Percentiles rank a stretch among this genome's conserved stretches.
These are phyloP conservation scores for Dromiciops gliroides DNA, from an alignment of 2,113 vertebrate genomes.

Conservation along the genomic window DNA sequence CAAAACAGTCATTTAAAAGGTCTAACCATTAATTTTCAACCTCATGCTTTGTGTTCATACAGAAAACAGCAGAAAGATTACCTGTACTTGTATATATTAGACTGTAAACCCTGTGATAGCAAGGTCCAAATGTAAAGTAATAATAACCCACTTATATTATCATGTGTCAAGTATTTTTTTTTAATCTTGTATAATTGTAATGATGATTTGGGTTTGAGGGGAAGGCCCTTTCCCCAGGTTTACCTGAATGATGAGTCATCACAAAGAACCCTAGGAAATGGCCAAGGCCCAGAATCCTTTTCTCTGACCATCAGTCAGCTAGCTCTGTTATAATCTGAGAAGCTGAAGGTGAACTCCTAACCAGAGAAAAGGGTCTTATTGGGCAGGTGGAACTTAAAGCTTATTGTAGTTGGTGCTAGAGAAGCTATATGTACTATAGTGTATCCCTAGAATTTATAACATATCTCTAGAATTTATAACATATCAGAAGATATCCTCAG, in stretches of 20 bases:
- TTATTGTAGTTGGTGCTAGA: neutral
- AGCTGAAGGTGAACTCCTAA: neutral
- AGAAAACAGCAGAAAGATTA: neutral
- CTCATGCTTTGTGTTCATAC: neutral
- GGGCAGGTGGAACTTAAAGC: neutral
- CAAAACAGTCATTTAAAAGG: slow-evolving; percentile 3
- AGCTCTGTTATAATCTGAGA: slow-evolving; percentile 9
- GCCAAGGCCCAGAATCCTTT: neutral
- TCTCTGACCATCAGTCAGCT: neutral
- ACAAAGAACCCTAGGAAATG: neutral
- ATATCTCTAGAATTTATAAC: neutral
- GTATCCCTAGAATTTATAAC: neutral
- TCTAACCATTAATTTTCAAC: neutral
- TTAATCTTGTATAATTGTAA: neutral
- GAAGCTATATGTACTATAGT: neutral
- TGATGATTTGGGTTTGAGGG: neutral
- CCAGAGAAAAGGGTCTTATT: slow-evolving; percentile 1
- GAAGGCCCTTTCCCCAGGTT: neutral
- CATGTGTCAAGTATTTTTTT: neutral
- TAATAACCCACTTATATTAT: neutral
- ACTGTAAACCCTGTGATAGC: neutral
- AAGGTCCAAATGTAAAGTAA: neutral
- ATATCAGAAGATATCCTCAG: neutral
- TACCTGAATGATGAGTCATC: neutral
- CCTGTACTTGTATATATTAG: neutral